A percentile compares a stretch with the other conserved stretches of the same genome.
These are phyloP conservation scores for Ciconia maguari DNA, from an alignment of 2,113 vertebrate species.

Conservation along the genomic window DNA sequence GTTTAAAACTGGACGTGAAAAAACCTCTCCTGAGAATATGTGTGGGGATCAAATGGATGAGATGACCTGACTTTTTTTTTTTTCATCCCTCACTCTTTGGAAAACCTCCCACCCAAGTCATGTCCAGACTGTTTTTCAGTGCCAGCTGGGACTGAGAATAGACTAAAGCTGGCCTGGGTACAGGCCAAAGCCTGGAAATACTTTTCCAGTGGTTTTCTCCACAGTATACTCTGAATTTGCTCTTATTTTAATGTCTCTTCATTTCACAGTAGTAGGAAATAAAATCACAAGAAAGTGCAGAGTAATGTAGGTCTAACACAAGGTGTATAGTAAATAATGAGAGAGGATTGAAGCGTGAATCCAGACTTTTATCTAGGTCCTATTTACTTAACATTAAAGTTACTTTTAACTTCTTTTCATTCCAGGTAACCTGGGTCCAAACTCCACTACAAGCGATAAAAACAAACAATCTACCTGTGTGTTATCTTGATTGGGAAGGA, in stretches of 20 bases:
- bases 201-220: background rate
- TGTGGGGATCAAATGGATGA: background rate
- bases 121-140: background rate
- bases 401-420: conserved; percentile 30
- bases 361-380: background rate
- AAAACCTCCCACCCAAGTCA: background rate
- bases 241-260: background rate
- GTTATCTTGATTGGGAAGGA: conserved; percentile 53
- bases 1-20: background rate
- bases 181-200: background rate
- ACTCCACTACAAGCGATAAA: conserved; percentile 38
- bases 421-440: conserved; percentile 60
- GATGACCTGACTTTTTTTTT: background rate
- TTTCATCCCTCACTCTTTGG: background rate
- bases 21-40: background rate
- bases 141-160: background rate
- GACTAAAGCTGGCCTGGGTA: background rate
- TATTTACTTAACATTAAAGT: background rate
- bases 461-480: conserved; percentile 63
- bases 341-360: background rate
- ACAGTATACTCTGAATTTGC: background rate
- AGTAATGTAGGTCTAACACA: background rate
- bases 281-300: background rate
- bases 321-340: background rate
- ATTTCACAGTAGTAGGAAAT: background rate